Evolutionary conservation across 2,113 vertebrate genomes (phyloP).

Genomic region (Corvus cornix): DNA sequence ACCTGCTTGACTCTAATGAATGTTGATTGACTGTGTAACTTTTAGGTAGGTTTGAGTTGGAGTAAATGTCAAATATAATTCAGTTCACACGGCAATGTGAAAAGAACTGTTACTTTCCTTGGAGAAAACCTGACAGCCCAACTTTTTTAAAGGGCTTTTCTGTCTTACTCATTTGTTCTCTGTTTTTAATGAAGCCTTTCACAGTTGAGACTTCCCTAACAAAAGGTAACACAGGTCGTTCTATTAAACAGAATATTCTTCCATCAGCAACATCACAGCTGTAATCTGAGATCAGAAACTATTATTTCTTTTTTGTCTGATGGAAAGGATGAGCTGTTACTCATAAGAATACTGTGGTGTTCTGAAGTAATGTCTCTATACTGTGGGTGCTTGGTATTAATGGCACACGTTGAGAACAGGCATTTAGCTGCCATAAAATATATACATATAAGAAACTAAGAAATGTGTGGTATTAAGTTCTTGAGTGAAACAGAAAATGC

Average conservation of each 20-base stretch:
- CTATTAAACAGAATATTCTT: constrained; percentile 23
- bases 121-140: constrained; percentile 49
- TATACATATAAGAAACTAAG: not conserved
- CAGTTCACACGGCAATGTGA: constrained; percentile 20
- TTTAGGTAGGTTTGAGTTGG: constrained; percentile 40
- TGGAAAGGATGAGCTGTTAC: not conserved
- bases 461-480: not conserved
- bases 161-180: constrained; percentile 19
- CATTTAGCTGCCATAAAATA: not conserved
- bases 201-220: constrained; percentile 16
- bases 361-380: not conserved
- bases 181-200: constrained; percentile 49
- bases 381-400: not conserved
- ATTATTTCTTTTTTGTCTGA: constrained; percentile 7
- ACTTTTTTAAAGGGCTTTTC: constrained; percentile 52
- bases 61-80: constrained; percentile 65
- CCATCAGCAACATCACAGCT: not conserved
- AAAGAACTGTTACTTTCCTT: constrained; percentile 40
- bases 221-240: constrained; percentile 49
- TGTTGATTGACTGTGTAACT: constrained; percentile 56
- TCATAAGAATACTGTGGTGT: not conserved
- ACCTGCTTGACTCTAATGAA: constrained; percentile 34
- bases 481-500: not conserved
- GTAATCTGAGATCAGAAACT: constrained; percentile 20
- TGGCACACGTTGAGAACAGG: not conserved